These are phyloP conservation scores for Heliothis peltigera DNA, from an alignment of 2,888 invertebrate species.

Conservation along the genomic window DNA sequence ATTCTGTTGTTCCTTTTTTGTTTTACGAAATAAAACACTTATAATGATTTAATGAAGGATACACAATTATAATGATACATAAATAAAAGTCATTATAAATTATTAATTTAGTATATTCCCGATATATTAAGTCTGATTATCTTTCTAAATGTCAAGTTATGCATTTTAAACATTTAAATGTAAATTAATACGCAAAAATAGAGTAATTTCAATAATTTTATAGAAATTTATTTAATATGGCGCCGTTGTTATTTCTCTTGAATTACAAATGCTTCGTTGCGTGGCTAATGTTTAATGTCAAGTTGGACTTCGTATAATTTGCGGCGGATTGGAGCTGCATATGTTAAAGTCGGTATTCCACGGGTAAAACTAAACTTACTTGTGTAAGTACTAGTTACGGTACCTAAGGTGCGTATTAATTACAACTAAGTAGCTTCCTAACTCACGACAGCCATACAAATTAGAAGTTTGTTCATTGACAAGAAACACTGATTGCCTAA, in stretches of 20 bases:
- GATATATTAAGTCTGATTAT: too few species aligned
- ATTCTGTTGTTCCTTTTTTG: background rate
- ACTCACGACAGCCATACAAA: slow-evolving; percentile 47
- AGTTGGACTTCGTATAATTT: slow-evolving; percentile 10
- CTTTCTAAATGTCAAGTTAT: too few species aligned
- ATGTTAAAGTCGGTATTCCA: slow-evolving; percentile 21
- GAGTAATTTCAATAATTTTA: too few species aligned
- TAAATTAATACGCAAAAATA: too few species aligned
- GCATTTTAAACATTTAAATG: too few species aligned
- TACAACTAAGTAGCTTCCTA: slow-evolving; percentile 40
- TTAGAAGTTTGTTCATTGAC: slow-evolving; percentile 29
- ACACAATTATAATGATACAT: too few species aligned
- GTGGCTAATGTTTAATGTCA: slow-evolving; percentile 11
- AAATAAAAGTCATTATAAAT: too few species aligned
- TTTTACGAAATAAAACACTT: too few species aligned
- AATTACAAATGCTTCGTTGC: background rate
- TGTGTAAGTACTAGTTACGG: slow-evolving; percentile 23
- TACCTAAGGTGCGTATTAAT: slow-evolving; percentile 46
- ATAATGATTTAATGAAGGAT: too few species aligned
- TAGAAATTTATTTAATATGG: too few species aligned
- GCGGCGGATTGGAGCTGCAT: slow-evolving; percentile 11
- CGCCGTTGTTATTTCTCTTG: background rate
- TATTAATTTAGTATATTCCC: too few species aligned
- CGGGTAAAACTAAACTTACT: slow-evolving; percentile 40
- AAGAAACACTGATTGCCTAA: slow-evolving; percentile 29